Base-by-base conservation (phyloP, 1,140 invertebrate genomes). In the Atopsyche davidsoni region DNA sequence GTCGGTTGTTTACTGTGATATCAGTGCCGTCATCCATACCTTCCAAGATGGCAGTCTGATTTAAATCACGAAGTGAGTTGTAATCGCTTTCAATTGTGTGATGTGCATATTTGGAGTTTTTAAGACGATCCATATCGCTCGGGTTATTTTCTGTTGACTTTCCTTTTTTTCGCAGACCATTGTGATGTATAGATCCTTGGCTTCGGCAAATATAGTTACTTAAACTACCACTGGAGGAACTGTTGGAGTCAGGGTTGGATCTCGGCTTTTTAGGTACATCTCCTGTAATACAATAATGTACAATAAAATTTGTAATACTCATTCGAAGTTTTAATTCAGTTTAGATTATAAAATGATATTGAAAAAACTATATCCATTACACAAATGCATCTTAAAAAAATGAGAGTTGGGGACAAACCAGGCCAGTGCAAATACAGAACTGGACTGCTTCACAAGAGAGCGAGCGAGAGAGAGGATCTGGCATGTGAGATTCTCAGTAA, bases 191-290 rank as follows among this genome's bases (percentile, higher is more conserved):
- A 65, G 70, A 1, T 68, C 70, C 10, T 66, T 67, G 21, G 62
- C 64, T 31, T 67, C 70, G 25, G 72, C 64, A 59, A 71, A 52
- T 51, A 62, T 64, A 65, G 59, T 67, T 60, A 61, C 59, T 31
- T 62, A 66, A 61, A 57, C 66, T 64, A 4, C 64, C 62, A 39
- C 68, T 72, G 17, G 66, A 70, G 17, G 68, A 67, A 38, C 59
- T 57, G 44, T 66, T 54, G 58, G 72, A 59, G 59, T 78, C 58
- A 58, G 59, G 31, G 62, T 68, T 57, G 64, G 74, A 74, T 49
- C 57, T 75, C 64, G 49, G 51, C 44, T 16, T 72, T 60, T 62
- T 79, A 66, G 32, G 76, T 64, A 60, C 76, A 31, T 81, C 78
- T 50, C 72, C 79, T 81, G 57, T 0, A 65, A 58, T 58, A 41